Base-by-base conservation (phyloP, 1,140 invertebrate genomes). In the Himalopsyche phryganea region DNA sequence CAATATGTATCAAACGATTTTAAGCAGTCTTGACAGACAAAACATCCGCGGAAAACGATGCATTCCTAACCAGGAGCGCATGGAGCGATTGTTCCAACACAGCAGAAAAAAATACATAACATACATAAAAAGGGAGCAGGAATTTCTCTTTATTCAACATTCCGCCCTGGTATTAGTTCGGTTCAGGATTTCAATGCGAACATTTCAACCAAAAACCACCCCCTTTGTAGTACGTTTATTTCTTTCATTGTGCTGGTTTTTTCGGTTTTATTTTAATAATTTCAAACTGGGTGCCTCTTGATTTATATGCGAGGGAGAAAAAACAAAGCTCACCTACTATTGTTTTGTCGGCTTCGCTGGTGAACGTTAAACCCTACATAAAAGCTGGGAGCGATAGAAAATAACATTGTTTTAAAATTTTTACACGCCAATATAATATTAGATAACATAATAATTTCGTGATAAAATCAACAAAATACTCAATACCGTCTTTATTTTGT, bases 231-330 rank as follows among this genome's bases (percentile, higher is more conserved):
- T 14, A 47, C 47, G 47, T 50, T 57, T 51, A 50, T 56, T 63
- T 63, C 51, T 63, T 63, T 54, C 61, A 63, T 63, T 63, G 55
- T 63, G 55, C 18, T 20, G 40, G 36, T 60, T 54, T 52, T 49
- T 49, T 49, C 50, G 55, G 61, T 63, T 63, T 63, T 63, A 63
- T 63, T 63, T 63, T 63, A 63, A 63, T 63, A 63, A 63, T 63
- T 63, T 63, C 61, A 63, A 63, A 63, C 55, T 63, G 61, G 51
- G 60, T 55, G 50, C 61, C 55, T 58, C 56, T 50, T 63, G 61
- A 63, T 63, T 63, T 63, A 63, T 63, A 5, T 9, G 38, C 41
- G 35, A 44, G 61, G 50, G 41, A 36, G 41, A 19, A 53, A 60
- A 60, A 60, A 53, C 50, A 60, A 60, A 60, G 58, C 58, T 48